Percentiles rank a stretch among this genome's conserved stretches.
phyloP scores from a whole-genome alignment of 1,140 invertebrate species.

The Copidosoma floridanum region DNA sequence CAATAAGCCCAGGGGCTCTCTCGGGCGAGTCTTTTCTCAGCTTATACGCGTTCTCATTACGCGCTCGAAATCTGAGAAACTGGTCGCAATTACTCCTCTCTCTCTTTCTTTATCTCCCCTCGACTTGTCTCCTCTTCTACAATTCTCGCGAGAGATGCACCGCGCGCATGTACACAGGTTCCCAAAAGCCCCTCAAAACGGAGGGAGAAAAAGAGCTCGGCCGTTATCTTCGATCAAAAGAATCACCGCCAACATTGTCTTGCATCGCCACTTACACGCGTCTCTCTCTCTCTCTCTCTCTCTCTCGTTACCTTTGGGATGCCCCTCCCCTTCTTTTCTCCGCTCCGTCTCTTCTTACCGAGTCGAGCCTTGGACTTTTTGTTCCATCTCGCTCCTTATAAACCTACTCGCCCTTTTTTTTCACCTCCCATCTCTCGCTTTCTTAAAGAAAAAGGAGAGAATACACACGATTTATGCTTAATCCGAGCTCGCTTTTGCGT shows the following conservation, averaged over 20 bases:
- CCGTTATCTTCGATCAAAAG: slow-evolving; percentile 26
- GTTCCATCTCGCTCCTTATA: no score
- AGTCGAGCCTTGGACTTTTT: no score
- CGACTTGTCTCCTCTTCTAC: neutral
- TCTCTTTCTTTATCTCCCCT: no score
- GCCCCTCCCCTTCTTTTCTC: neutral
- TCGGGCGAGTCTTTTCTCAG: no score
- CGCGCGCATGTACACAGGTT: neutral
- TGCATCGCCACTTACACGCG: slow-evolving; percentile 7
- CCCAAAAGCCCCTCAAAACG: slow-evolving; percentile 1
- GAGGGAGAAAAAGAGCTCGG: no score
- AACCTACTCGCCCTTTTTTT: neutral
- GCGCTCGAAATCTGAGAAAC: slow-evolving; percentile 22
- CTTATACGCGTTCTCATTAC: slow-evolving; percentile 21
- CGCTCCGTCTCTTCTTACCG: neutral
- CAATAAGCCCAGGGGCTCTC: slow-evolving; percentile 9
- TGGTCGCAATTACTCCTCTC: slow-evolving; percentile 14
- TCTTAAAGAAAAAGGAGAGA: no score
- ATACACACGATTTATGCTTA: slow-evolving; percentile 11
- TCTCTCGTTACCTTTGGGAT: neutral
- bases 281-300: neutral
- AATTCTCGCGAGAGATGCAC: no score
- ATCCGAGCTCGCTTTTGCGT: neutral
- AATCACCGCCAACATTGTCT: slow-evolving; percentile 25
- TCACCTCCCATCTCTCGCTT: neutral